These are phyloP conservation scores for Ormyrus rosae DNA, from an alignment of 2,888 invertebrate species.

Conservation along the genomic window DNA sequence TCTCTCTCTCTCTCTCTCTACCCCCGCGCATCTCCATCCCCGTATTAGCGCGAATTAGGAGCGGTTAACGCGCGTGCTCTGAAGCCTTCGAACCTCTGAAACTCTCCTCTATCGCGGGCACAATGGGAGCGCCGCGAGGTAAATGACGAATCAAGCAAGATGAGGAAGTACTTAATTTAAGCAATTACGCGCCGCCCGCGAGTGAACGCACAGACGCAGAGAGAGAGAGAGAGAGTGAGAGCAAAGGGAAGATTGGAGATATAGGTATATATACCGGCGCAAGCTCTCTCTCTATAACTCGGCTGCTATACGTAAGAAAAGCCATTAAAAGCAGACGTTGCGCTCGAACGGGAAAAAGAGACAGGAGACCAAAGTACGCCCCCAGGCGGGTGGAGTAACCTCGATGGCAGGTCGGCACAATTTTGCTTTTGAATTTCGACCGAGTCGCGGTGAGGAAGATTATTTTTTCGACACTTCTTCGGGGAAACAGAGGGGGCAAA, in stretches of 20 bases:
- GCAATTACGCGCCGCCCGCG: slow-evolving; percentile 58
- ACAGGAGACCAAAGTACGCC: slow-evolving; percentile 1
- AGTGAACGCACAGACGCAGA: not conserved
- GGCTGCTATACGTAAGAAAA: slow-evolving; percentile 35
- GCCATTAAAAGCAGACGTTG: slow-evolving; percentile 52
- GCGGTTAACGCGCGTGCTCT: slow-evolving; percentile 23
- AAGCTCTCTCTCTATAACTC: not conserved
- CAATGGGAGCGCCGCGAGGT: slow-evolving; percentile 56
- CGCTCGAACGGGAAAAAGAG: slow-evolving; percentile 5
- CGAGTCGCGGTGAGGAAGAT: too few relatives aligned
- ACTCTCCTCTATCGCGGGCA: slow-evolving; percentile 30
- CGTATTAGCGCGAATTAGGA: slow-evolving; percentile 51
- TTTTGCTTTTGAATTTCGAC: slow-evolving; percentile 40
- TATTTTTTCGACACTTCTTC: too few relatives aligned
- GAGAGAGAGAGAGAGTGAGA: not conserved
- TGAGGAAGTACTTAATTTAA: slow-evolving; percentile 63
- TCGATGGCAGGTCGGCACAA: slow-evolving; percentile 32
- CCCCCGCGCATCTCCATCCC: slow-evolving; percentile 23
- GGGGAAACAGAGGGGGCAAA: too few relatives aligned
- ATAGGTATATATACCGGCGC: not conserved
- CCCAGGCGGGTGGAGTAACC: slow-evolving; percentile 1
- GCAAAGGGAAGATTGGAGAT: slow-evolving; percentile 1
- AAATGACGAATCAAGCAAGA: slow-evolving; percentile 61
- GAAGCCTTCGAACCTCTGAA: slow-evolving; percentile 16
- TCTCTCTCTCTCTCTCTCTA: slow-evolving; percentile 1